These are phyloP conservation scores for Pithys albifrons DNA, from an alignment of 2,113 vertebrate genomes.

Conservation along the genomic window DNA sequence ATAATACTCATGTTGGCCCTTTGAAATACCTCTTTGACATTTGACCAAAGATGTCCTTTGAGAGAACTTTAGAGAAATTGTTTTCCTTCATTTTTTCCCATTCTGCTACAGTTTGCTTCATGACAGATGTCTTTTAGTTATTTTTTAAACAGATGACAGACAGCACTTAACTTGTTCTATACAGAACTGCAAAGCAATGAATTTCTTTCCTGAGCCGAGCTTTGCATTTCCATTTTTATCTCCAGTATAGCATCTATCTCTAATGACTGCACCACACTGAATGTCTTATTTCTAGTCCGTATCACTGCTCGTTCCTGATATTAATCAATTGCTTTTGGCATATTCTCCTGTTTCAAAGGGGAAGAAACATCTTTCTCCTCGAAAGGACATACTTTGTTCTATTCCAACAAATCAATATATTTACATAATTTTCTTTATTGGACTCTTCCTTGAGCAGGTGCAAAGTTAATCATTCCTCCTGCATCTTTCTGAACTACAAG, in stretches of 20 bases:
- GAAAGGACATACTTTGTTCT: not conserved
- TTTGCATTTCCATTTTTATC: slow-evolving; percentile 41
- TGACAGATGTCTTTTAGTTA: not conserved
- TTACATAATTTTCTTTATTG: not conserved
- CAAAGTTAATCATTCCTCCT: not conserved
- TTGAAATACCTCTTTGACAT: not conserved
- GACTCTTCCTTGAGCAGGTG: not conserved
- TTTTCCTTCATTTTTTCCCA: not conserved
- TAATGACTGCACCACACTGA: not conserved
- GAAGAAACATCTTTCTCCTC: not conserved
- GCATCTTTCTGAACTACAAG: not conserved
- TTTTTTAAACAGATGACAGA: slow-evolving; percentile 8
- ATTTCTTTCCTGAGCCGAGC: slow-evolving; percentile 11
- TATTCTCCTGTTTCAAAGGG: not conserved
- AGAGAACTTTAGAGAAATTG: not conserved
- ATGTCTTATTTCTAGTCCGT: not conserved
- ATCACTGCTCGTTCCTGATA: not conserved
- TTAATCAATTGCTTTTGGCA: not conserved
- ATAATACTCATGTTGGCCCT: not conserved
- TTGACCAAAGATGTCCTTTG: not conserved
- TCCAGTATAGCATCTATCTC: not conserved
- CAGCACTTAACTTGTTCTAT: slow-evolving; percentile 1
- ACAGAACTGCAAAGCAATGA: not conserved
- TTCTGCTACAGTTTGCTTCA: not conserved
- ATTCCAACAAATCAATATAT: not conserved